A percentile compares a stretch with the other conserved stretches of the same genome.
Evolutionary conservation across 2,113 vertebrate genomes (phyloP).

Genomic region (Synodontis membranacea): DNA sequence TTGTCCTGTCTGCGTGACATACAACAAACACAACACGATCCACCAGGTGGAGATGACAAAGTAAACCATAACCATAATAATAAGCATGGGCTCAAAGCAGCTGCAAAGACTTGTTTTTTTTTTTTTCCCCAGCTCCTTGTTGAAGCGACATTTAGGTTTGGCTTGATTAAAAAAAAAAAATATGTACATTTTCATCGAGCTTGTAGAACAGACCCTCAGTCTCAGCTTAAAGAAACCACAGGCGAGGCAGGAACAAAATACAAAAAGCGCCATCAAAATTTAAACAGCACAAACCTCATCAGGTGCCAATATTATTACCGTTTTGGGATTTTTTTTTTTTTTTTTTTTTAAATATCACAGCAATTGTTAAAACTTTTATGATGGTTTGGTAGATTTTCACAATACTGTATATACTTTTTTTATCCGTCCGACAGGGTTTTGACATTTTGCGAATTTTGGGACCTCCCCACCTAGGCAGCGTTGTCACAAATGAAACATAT

Average conservation of each 20-base stretch:
- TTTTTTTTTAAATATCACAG: not conserved
- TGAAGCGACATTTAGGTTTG: slow-evolving; percentile 17
- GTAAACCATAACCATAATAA: slow-evolving; percentile 18
- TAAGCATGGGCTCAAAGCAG: slow-evolving; percentile 5
- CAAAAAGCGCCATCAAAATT: slow-evolving; percentile 7
- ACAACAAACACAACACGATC: slow-evolving; percentile 61
- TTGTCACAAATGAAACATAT: not conserved
- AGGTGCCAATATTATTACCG: not conserved
- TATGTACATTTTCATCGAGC: not conserved
- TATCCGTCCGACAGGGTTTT: not conserved
- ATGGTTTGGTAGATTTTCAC: not conserved
- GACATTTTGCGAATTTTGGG: not conserved
- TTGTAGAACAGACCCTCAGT: slow-evolving; percentile 7
- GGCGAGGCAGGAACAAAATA: slow-evolving; percentile 1
- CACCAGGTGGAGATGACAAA: slow-evolving; percentile 34
- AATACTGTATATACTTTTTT: not conserved
- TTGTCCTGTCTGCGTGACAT: slow-evolving; percentile 85
- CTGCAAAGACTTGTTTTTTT: slow-evolving; percentile 7
- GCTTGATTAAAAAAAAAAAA: slow-evolving; percentile 9
- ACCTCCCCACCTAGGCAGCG: not conserved
- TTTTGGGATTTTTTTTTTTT: not conserved
- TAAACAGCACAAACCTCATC: not conserved
- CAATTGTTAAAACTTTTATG: not conserved
- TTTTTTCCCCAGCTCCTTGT: slow-evolving; percentile 4
- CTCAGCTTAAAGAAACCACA: not conserved